Evolutionary conservation across 2,797 vertebrate species (phyloP), one percentile per base, ranked within the genome.

Genomic region (Sebastes matsubarae): DNA sequence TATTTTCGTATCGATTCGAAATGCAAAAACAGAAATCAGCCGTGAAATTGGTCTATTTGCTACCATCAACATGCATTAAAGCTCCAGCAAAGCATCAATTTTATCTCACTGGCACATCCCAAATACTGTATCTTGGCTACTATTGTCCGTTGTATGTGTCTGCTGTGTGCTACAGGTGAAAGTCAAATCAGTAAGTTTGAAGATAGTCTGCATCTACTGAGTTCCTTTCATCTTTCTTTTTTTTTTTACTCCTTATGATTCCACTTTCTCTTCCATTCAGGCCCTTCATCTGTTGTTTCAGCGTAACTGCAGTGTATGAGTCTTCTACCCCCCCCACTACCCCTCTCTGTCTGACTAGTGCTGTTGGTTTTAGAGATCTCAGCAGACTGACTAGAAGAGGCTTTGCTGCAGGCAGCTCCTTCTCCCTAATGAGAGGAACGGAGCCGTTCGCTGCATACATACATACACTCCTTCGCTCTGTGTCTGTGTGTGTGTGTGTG

Each of bases 381-480:
- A 79, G 86, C 90, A 91, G 90, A 91, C 87, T 80, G 84, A 90
- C 79, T 73, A 77, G 86, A 85, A 75, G 86, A 92, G 90, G 92
- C 88, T 91, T 87, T 80, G 90, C 93, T 94, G 76, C 90, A 89
- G 91, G 94, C 91, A 68, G 72, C 89, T 92, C 87, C 85, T 92
- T 90, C 92, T 88, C 90, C 86, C 92, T 94, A 94, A 95, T 95
- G 94, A 95, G 89, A 92, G 89, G 82, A 89, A 89, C 83, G 87
- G 81, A 91, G 85, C 80, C 68, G 69, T 87, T 87, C 59, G 22
- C 85, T 74, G 63, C 77, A 71, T 70, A 50, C 80, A 76, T 79
- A 73, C 75, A 76, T 79, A 73, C 73, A 64, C 76, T 54, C 67
- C 77, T 57, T 55, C 14, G 5, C 72, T 70, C 25, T 11, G 22